Base-by-base conservation (phyloP, 64 coral and sea anemone species). In the Actinia tenebrosa region DNA sequence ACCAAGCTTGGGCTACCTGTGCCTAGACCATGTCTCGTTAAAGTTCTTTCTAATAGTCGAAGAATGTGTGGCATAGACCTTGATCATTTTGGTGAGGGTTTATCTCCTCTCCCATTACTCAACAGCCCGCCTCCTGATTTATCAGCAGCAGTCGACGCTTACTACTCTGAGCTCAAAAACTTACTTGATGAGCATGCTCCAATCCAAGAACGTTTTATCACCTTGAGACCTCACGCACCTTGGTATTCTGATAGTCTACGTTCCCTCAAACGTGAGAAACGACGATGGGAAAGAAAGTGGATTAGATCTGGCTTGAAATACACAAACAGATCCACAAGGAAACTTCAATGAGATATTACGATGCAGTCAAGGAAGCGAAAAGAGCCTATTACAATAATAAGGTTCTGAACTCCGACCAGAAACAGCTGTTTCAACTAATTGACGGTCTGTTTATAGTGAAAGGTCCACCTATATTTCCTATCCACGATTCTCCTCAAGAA, bases 391-490 rank as follows among this genome's bases (percentile, higher is more conserved):
- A 89, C 80, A 89, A 89, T n/a, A 46, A 56, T 20, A 89, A 84
- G 80, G 71, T 89, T 42, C 71, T 58, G 44, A 89, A 83, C 88
- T 84, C 88, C 27, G 83, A 69, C 62, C 60, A 90, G 71, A 71
- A 90, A 60, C 89, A 90, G 89, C 77, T 90, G 84, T 83, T 89
- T 60, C 88, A 89, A 71, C 82, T 90, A 68, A 55, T 85, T 71
- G 64, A 84, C 52, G 68, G 88, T 60, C 80, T 89, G 52, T 84
- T 89, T 78, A 86, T 86, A 84, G 71, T 86, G 71, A 91, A 87
- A 79, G 84, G 55, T 23, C 72, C 71, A 78, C 82, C 71, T 69
- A 30, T 53, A 58, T 53, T 89, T 59, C 88, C 88, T 60, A 79
- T 46, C 84, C 61, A 79, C 71, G 89, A 91, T 64, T 91, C 83